Evolutionary conservation across 2,888 invertebrate genomes (phyloP).

Genomic region (Acleris emargana): DNA sequence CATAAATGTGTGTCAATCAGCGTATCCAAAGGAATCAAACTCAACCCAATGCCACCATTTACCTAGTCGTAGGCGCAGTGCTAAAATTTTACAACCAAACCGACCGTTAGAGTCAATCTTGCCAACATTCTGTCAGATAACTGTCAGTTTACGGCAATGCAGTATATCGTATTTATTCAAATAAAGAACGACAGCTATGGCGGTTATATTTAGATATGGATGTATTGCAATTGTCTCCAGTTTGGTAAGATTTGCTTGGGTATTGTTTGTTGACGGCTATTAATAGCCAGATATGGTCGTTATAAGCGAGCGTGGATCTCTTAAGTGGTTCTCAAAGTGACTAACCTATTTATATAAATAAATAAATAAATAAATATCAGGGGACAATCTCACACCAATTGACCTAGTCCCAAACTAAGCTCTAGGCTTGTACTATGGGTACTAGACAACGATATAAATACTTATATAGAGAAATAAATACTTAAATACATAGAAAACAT

Average conservation of each 20-base stretch:
- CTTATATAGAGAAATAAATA: no score
- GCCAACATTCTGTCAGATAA: conserved; percentile 37
- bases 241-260: conserved; percentile 13
- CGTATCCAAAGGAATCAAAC: conserved; percentile 1
- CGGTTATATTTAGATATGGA: conserved; percentile 29
- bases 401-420: no score
- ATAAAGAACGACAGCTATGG: conserved; percentile 35
- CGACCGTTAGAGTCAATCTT: conserved; percentile 39
- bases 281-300: no score
- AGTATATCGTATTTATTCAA: conserved; percentile 32
- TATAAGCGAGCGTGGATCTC: no score
- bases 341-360: no score
- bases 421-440: no score
- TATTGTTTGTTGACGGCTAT: background rate
- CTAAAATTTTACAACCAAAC: conserved; percentile 59
- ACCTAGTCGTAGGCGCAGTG: conserved; percentile 51
- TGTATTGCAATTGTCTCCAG: conserved; percentile 21
- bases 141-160: conserved; percentile 24
- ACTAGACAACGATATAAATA: no score
- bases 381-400: no score
- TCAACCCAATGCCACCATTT: conserved; percentile 7
- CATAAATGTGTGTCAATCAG: conserved; percentile 4
- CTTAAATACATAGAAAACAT: no score
- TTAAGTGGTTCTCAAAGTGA: no score
- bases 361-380: no score